phyloP scores from a whole-genome alignment of 1,140 invertebrate species.

The Laupala kohalensis region DNA sequence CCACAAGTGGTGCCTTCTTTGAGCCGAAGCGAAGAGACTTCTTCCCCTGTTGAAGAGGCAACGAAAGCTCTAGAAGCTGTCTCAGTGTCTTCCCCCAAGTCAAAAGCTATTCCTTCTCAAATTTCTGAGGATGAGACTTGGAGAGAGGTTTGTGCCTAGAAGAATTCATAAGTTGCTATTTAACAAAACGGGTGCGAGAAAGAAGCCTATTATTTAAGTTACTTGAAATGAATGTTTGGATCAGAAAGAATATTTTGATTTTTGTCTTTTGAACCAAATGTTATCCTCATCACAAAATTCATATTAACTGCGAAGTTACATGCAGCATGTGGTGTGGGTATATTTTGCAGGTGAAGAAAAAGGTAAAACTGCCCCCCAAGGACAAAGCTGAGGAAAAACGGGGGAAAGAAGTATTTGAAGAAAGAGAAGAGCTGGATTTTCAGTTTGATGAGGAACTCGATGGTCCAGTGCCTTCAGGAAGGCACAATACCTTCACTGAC shows the following conservation, averaged over 20 bases:
- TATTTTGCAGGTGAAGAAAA: constrained; percentile 35
- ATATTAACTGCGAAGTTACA: too few relatives aligned
- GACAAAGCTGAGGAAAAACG: constrained; percentile 24
- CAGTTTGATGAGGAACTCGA: constrained; percentile 94
- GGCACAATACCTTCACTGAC: constrained; percentile 72
- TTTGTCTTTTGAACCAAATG: too few relatives aligned
- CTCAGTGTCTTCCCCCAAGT: background rate
- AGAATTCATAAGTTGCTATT: too few relatives aligned
- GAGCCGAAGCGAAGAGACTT: background rate
- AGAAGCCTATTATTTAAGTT: too few relatives aligned
- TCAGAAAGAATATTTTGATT: too few relatives aligned
- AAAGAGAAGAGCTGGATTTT: constrained; percentile 85
- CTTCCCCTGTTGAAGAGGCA: background rate
- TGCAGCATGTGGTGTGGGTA: too few relatives aligned
- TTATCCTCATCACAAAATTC: too few relatives aligned
- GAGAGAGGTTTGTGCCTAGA: background rate
- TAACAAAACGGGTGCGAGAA: too few relatives aligned
- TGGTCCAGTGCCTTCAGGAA: constrained; percentile 48
- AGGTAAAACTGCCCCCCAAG: constrained; percentile 31
- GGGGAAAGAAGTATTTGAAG: constrained; percentile 31
- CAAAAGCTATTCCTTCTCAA: background rate
- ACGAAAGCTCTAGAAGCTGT: background rate
- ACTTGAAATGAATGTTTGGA: too few relatives aligned
- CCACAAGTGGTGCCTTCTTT: too few relatives aligned
- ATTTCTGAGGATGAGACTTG: background rate